phyloP scores from a whole-genome alignment of 2,888 invertebrate genomes.

The Papilio demoleus region DNA sequence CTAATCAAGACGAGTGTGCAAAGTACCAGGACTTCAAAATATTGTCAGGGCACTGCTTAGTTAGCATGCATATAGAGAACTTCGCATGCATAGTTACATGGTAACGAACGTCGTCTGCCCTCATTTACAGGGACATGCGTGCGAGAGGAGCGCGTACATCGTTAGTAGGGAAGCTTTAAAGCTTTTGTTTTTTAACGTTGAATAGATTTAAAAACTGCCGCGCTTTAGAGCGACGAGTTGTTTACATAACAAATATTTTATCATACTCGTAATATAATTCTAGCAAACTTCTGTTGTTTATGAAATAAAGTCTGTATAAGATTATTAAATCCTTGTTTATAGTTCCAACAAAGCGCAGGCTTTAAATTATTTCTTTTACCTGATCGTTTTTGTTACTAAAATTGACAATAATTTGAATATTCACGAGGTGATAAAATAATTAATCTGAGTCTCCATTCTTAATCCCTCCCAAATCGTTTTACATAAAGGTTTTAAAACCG shows the following conservation, averaged over 20 bases:
- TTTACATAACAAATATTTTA: constrained; percentile 39
- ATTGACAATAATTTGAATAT: background rate
- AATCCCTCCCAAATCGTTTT: background rate
- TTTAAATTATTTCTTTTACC: background rate
- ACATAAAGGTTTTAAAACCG: background rate
- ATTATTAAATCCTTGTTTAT: constrained; percentile 3
- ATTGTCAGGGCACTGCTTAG: constrained; percentile 18
- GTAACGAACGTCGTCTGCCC: constrained; percentile 39
- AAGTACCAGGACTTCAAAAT: constrained; percentile 32
- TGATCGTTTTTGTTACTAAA: background rate
- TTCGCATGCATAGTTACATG: constrained; percentile 37
- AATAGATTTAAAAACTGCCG: constrained; percentile 38
- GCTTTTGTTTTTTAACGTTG: constrained; percentile 39
- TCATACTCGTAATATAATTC: constrained; percentile 22
- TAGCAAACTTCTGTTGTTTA: constrained; percentile 7
- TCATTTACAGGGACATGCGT: constrained; percentile 40
- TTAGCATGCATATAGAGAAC: constrained; percentile 17
- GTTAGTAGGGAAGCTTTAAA: constrained; percentile 40
- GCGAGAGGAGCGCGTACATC: constrained; percentile 35
- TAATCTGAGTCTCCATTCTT: background rate
- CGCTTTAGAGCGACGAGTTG: constrained; percentile 31
- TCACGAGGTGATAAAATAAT: no score
- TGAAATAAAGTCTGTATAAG: constrained; percentile 6
- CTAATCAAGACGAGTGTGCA: constrained; percentile 15
- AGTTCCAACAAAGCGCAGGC: background rate